These are phyloP conservation scores for Plestiodon gilberti DNA, from an alignment of 2,113 vertebrate genomes.

Conservation along the genomic window DNA sequence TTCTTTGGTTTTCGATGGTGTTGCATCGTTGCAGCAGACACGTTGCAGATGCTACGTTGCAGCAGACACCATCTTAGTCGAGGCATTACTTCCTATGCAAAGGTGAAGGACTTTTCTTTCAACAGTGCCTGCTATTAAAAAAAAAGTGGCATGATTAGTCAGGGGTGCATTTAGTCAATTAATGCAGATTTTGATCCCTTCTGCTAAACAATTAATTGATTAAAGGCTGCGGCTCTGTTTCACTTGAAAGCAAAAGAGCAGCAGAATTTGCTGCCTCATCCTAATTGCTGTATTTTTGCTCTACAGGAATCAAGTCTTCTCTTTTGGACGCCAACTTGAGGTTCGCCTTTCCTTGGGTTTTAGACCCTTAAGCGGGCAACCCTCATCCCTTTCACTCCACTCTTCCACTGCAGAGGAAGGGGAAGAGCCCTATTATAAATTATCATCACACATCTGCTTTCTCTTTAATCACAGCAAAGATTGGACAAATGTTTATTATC, in stretches of 20 bases:
- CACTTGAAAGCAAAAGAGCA: not conserved
- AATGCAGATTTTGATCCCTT: not conserved
- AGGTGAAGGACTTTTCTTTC: not conserved
- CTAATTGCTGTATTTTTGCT: not conserved
- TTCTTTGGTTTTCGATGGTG: not conserved
- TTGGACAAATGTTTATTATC: not conserved
- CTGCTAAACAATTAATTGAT: not conserved
- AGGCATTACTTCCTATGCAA: not conserved
- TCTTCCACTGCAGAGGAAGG: not conserved
- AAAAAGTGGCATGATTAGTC: too few species aligned
- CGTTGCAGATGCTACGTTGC: too few species aligned
- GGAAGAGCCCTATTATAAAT: not conserved
- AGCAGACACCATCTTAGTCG: not conserved
- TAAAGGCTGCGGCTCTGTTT: not conserved
- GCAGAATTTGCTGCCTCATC: too few species aligned
- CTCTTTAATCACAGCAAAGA: not conserved
- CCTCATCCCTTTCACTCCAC: fast-evolving
- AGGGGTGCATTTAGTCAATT: not conserved
- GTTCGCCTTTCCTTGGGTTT: not conserved
- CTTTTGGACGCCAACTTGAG: too few species aligned
- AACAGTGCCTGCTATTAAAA: not conserved
- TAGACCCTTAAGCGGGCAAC: not conserved
- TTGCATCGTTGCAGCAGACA: too few species aligned
- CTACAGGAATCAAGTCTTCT: not conserved
- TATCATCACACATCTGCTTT: not conserved